phyloP scores from a whole-genome alignment of 2,888 invertebrate genomes.

The Nomada ruficornis region DNA sequence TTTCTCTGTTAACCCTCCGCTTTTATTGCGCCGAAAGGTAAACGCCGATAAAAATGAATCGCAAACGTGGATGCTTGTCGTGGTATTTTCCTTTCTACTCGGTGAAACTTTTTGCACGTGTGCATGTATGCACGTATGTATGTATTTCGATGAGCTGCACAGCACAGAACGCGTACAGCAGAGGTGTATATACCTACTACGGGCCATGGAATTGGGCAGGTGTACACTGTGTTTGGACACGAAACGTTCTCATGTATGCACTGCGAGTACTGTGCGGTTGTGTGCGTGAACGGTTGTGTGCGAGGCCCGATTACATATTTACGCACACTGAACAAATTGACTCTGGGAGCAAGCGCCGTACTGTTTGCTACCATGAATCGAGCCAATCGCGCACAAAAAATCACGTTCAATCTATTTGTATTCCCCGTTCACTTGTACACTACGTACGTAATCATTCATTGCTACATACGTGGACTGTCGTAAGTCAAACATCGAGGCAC shows the following conservation, averaged over 20 bases:
- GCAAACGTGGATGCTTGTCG: background rate
- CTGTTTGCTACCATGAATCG: conserved; percentile 57
- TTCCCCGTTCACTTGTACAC: conserved; percentile 10
- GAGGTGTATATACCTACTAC: conserved; percentile 16
- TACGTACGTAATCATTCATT: background rate
- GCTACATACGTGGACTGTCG: background rate
- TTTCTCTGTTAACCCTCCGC: background rate
- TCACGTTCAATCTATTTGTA: conserved; percentile 38
- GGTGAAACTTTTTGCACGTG: background rate
- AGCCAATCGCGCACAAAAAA: conserved; percentile 63
- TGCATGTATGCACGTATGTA: background rate
- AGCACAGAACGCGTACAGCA: background rate
- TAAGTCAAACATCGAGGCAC: background rate
- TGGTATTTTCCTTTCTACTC: background rate
- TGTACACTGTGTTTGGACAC: conserved; percentile 10
- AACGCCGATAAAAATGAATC: background rate
- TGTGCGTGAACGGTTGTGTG: background rate
- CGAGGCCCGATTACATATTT: conserved; percentile 65
- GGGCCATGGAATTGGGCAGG: conserved; percentile 33
- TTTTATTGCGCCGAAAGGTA: background rate
- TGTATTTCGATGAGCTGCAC: conserved; percentile 34
- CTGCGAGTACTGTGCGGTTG: background rate
- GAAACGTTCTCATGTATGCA: conserved; percentile 6
- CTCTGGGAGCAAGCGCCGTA: conserved; percentile 34
- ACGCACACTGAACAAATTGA: conserved; percentile 61